A percentile compares a stretch with the other conserved stretches of the same genome.
phyloP scores from a whole-genome alignment of 35 echinoderm and acorn worm species.

The Lytechinus pictus region DNA sequence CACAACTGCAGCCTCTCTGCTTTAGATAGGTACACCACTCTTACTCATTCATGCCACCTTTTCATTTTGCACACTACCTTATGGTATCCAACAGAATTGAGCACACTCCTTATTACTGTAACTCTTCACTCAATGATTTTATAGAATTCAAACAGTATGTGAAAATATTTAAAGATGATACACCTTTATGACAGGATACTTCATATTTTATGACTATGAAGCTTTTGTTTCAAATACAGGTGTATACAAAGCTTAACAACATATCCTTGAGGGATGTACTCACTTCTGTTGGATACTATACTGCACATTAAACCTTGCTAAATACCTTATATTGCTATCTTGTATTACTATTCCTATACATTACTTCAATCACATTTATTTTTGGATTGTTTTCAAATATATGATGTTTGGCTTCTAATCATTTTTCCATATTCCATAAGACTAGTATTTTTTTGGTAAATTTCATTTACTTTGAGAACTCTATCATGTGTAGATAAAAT shows the following conservation, averaged over 20 bases:
- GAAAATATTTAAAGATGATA: too few relatives aligned
- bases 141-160: too few relatives aligned
- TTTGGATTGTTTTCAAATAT: neutral
- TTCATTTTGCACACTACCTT: neutral
- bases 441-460: neutral
- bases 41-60: neutral
- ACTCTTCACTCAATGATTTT: too few relatives aligned
- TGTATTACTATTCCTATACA: neutral
- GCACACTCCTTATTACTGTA: too few relatives aligned
- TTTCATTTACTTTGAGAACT: neutral
- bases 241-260: too few relatives aligned
- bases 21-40: constrained; percentile 50
- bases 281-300: too few relatives aligned
- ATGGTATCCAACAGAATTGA: neutral
- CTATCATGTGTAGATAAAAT: too few relatives aligned
- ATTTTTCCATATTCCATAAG: neutral
- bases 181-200: too few relatives aligned
- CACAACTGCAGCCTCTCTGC: constrained; percentile 26
- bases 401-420: neutral
- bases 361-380: neutral
- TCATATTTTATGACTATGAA: too few relatives aligned
- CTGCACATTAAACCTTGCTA: too few relatives aligned
- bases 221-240: too few relatives aligned
- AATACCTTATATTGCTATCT: neutral
- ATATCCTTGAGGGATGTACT: too few relatives aligned